Conservation (phyloP, 2,797 vertebrate species). For the Sebastes itinus region DNA sequence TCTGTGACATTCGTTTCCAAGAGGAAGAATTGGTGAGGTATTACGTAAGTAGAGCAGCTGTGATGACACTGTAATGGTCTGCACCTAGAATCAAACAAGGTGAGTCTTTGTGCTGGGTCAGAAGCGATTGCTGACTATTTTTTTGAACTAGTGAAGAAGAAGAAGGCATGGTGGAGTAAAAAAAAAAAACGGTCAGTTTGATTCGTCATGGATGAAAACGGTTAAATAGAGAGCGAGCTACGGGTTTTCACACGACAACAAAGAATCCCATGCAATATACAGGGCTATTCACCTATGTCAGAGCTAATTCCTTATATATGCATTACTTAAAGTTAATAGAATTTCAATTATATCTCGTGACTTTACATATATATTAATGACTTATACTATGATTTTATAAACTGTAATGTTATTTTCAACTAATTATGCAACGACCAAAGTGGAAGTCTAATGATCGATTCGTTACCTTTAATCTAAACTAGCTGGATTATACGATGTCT, state of each 20-base stretch:
- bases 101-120: conserved; percentile 50
- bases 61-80: conserved; percentile 33
- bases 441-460: conserved; percentile 55
- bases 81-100: conserved; percentile 14
- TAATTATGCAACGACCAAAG: conserved; percentile 68
- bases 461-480: conserved; percentile 58
- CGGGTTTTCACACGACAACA: conserved; percentile 45
- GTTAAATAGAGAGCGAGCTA: conserved; percentile 60
- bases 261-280: conserved; percentile 64
- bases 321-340: conserved; percentile 76
- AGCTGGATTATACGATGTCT: conserved; percentile 58
- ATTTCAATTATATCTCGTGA: conserved; percentile 76
- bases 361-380: conserved; percentile 81
- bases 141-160: not conserved
- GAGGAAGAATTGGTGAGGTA: conserved; percentile 57
- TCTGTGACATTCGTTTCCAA: conserved; percentile 51
- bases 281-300: conserved; percentile 69
- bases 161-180: conserved; percentile 1
- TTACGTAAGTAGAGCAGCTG: conserved; percentile 58
- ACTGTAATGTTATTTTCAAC: conserved; percentile 69
- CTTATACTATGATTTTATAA: conserved; percentile 77
- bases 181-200: not conserved
- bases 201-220: conserved; percentile 8
- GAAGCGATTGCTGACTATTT: conserved; percentile 6
- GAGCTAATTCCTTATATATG: conserved; percentile 68